A percentile compares a stretch with the other conserved stretches of the same genome.
These are phyloP conservation scores for Sinocyclocheilus anshuiensis DNA, from an alignment of 2,113 vertebrate species.

Conservation along the genomic window DNA sequence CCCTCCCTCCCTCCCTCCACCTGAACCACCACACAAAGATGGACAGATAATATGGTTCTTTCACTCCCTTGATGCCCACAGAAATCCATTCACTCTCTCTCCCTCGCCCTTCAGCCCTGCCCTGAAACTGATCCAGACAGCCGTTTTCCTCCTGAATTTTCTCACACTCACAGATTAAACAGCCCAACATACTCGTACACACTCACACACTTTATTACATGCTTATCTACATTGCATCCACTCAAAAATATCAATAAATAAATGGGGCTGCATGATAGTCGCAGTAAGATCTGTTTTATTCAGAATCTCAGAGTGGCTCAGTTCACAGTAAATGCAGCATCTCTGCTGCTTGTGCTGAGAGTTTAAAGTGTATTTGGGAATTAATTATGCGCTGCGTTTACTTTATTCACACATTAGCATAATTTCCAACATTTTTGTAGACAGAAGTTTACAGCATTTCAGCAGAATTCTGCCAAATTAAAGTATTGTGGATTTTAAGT, in stretches of 20 bases:
- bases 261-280: too few relatives aligned
- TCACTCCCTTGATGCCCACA: constrained; percentile 60
- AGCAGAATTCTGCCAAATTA: background rate
- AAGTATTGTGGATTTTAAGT: too few relatives aligned
- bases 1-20: constrained; percentile 13
- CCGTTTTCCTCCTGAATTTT: constrained; percentile 68
- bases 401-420: background rate
- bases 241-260: too few relatives aligned
- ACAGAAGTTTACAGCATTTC: background rate
- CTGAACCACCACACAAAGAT: constrained; percentile 59
- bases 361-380: background rate
- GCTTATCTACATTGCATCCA: too few relatives aligned
- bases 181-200: constrained; percentile 32
- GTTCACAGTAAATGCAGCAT: background rate
- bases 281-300: too few relatives aligned
- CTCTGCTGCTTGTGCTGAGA: background rate
- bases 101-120: constrained; percentile 56
- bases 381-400: background rate
- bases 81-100: constrained; percentile 59
- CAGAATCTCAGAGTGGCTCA: too few relatives aligned
- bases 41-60: constrained; percentile 73
- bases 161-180: constrained; percentile 73
- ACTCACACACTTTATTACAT: constrained; percentile 30
- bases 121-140: constrained; percentile 76
- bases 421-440: background rate